Base-by-base conservation (phyloP, 2,113 vertebrate genomes). In the Rhipidura dahli region DNA sequence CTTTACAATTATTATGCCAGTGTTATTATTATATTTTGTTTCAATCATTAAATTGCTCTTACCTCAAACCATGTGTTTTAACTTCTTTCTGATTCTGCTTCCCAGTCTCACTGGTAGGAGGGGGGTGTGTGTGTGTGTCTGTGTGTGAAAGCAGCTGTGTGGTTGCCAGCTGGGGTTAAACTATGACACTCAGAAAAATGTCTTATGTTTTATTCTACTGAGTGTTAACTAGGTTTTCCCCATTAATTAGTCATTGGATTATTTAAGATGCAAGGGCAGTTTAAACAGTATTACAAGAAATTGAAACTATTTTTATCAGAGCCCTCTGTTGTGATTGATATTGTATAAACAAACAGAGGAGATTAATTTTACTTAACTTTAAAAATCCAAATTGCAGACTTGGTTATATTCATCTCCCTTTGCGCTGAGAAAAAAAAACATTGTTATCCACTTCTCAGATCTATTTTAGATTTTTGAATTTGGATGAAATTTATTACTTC, bases 191-290 rank as follows among this genome's bases (percentile, higher is more conserved):
- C n/a, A 94, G 90, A 44, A 61, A 88, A 47, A 90, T 60, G 24
- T 65, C 68, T 81, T 86, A 77, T 1, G 15, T 59, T 85, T 93
- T 76, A 61, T 85, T 92, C 42, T 93, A 89, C 26, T 56, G 28
- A 69, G 14, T 47, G 24, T 77, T 72, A 83, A 94, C 66, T 35
- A 93, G 63, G 56, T 94, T 92, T 90, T 88, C 60, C 69, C 45
- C 89, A 81, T 92, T 64, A 73, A 87, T 75, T 87, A 82, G 70
- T 61, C 44, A 83, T 69, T 89, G 59, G 33, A 90, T 84, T 94
- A 47, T 75, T 93, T 90, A 89, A 87, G 45, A 86, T 87, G 63
- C 75, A 87, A 92, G 77, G 35, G 10, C 49, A 85, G 53, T 79
- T 92, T 42, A 64, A 91, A 94, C 10, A 82, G 9, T 80, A 64